Conservation (phyloP, 2,113 vertebrate species). For the Lepidothrix coronata region DNA sequence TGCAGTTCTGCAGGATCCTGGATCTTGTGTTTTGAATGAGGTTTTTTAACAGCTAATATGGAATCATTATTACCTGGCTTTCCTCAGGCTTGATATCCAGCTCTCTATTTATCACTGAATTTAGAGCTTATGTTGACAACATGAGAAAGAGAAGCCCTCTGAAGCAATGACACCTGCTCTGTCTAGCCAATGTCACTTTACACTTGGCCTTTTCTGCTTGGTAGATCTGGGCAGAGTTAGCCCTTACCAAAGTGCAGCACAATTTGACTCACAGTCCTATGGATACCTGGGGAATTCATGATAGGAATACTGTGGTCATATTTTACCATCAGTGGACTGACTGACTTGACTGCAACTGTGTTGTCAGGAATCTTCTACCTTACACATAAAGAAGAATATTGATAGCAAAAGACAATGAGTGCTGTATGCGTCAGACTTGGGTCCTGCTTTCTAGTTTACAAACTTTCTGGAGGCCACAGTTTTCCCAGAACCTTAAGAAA, state of each 20-base stretch:
- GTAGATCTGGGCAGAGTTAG: not conserved
- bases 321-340: not conserved
- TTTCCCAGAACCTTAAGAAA: not conserved
- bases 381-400: not conserved
- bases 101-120: conserved; percentile 1
- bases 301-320: not conserved
- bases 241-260: not conserved
- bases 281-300: not conserved
- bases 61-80: conserved; percentile 26
- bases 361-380: not conserved
- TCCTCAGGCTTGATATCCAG: conserved; percentile 15
- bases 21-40: conserved; percentile 11
- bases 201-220: not conserved
- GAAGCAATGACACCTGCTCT: not conserved
- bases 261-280: not conserved
- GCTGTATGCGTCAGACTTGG: not conserved
- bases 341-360: not conserved
- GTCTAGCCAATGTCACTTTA: not conserved
- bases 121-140: not conserved
- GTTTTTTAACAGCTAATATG: not conserved
- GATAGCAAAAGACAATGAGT: not conserved
- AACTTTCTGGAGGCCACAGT: not conserved
- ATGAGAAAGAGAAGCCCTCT: not conserved
- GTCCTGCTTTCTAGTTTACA: not conserved
- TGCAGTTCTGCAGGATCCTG: conserved; percentile 8